Base-by-base conservation (phyloP, 2,797 vertebrate genomes). In the Rhyacichthys aspro region DNA sequence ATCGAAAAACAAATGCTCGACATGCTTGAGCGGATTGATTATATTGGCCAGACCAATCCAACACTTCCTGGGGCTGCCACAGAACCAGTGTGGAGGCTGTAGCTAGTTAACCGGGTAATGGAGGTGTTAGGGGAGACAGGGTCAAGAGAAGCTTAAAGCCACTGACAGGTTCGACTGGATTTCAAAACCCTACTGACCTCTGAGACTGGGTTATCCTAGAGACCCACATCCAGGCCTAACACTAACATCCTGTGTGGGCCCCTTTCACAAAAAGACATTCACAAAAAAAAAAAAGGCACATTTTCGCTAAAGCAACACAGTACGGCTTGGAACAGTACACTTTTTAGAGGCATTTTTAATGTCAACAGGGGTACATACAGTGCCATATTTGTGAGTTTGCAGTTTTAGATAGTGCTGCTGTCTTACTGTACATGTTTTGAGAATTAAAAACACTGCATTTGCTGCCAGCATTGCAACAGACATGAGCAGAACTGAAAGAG, bases 1-100 rank as follows among this genome's bases (percentile, higher is more conserved):
- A 70, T 43, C 68, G 63, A 77, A 80, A 83, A 89, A 89, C 74
- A 89, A 89, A 88, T 84, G 83, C 67, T 87, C 71, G 57, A 77
- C 74, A 63, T 89, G 86, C 84, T 78, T 88, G 81, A 83, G 74
- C 79, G 63, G 84, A 85, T 88, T 81, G 83, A 73, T 74, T 32
- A 33, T 70, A 83, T 79, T 78, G 72, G 63, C 63, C 36, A 60
- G 77, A 79, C 86, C 88, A 89, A 87, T 89, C 78, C 80, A 86
- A 80, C 56, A 83, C 76, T 88, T 90, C 86, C 85, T 83, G 71
- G 33, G 66, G 55, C 70, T 63, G 68, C 55, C 70, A 74, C 81
- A 75, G 72, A 85, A 87, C 63, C 76, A 63, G 70, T 63, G 73
- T 42, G 58, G 60, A 72, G n/a, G 63, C 75, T 64, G 68, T 67